Conservation (phyloP, 2,797 vertebrate species). For the Potorous gilbertii region DNA sequence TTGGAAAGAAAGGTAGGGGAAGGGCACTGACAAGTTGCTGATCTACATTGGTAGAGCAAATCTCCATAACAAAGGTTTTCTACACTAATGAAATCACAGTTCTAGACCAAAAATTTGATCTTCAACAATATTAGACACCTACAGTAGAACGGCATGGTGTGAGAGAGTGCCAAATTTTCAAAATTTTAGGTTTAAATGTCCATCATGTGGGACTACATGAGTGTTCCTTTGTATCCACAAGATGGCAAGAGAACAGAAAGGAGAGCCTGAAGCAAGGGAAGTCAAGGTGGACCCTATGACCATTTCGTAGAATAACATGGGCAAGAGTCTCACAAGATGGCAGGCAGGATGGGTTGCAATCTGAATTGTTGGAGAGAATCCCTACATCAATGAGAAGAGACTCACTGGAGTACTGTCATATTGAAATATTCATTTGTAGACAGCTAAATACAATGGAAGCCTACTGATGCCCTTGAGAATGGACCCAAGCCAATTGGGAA, state of each 20-base stretch:
- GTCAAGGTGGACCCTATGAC: background rate
- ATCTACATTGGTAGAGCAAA: background rate
- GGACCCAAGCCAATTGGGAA: conserved; percentile 35
- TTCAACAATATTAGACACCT: conserved; percentile 29
- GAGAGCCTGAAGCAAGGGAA: background rate
- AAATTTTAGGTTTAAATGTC: conserved; percentile 11
- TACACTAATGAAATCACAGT: background rate
- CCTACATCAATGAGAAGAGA: background rate
- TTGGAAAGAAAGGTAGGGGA: background rate
- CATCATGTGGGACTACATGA: background rate
- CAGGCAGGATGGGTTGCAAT: background rate
- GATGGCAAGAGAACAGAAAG: background rate
- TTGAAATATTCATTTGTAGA: conserved; percentile 24
- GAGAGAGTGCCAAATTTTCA: conserved; percentile 23
- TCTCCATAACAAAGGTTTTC: background rate
- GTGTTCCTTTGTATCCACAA: background rate
- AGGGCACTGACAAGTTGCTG: background rate
- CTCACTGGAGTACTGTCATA: background rate
- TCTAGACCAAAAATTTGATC: background rate
- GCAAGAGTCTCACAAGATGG: background rate
- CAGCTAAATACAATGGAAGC: conserved; percentile 14
- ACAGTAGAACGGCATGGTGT: conserved; percentile 31
- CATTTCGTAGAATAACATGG: background rate
- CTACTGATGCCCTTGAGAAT: conserved; percentile 20
- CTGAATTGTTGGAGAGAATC: background rate